Conservation (phyloP, 2,888 invertebrate species). For the Drosophila ezoana region DNA sequence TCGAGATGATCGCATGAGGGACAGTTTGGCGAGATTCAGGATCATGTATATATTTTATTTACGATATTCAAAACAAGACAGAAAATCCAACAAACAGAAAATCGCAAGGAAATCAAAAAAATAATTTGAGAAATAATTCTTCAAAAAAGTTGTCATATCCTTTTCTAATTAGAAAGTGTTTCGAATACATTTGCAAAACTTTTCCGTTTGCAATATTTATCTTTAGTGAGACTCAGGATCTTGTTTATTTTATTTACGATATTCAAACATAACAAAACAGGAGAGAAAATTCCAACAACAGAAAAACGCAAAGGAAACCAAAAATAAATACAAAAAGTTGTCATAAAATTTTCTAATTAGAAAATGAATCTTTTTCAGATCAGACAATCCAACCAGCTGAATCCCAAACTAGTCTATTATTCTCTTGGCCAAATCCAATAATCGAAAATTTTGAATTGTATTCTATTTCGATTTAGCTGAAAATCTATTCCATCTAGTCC, state of each 20-base stretch:
- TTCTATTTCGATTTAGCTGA: no score
- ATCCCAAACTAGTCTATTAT: no score
- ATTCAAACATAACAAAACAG: neutral
- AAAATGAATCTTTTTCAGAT: no score
- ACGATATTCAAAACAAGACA: constrained; percentile 1
- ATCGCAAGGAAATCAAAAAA: no score
- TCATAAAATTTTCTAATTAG: no score
- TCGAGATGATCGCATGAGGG: constrained; percentile 36
- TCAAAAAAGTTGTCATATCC: neutral
- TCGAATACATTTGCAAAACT: no score
- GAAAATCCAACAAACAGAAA: neutral
- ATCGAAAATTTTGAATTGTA: no score
- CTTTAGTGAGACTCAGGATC: constrained; percentile 24
- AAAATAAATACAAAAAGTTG: neutral
- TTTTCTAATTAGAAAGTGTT: no score
- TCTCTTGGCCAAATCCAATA: no score
- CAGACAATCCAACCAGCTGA: no score
- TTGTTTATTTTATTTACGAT: constrained; percentile 3
- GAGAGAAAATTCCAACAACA: neutral
- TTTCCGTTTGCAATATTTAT: no score
- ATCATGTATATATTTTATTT: constrained; percentile 40
- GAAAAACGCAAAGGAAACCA: neutral
- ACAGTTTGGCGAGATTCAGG: constrained; percentile 28
- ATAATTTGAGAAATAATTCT: neutral
- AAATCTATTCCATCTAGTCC: no score